Evolutionary conservation across 1,140 invertebrate genomes (phyloP), one percentile per base, ranked within the genome.

Genomic region (Penaeus japonicus): DNA sequence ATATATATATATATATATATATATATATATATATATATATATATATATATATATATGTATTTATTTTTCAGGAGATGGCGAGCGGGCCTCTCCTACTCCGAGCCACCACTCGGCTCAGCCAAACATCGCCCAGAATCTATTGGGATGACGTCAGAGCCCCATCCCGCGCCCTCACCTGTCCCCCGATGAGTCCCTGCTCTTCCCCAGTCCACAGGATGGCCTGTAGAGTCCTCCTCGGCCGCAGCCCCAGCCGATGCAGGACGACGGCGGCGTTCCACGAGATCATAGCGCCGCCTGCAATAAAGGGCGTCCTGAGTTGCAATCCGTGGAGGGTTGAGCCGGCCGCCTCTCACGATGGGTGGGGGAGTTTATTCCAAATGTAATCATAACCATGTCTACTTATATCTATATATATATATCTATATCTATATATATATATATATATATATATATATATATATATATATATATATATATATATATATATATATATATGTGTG

Each of bases 141-240:
- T 39, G n/a, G 22, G n/a, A 0, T 20, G 39, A 30, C 18, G 18
- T 32, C 15, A 54, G 32, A 47, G 18, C 30, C 65, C 17, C 18
- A 12, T n/a, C 35, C 24, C 22, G 10, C 10, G 47, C 57, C 3
- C 83, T 27, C 57, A 90, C 90, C 35, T 92, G 75, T 3, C 95
- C 95, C 57, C 96, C 96, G 65, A 95, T 90, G 1, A 95, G 92
- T 54, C 96, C 96, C 80, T 94, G 91, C 93, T 97, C 97, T 94
- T 98, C 97, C 0, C 94, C 95, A 10, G 97, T 97, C 96, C 96
- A 98, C 91, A 98, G 94, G 84, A 98, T 95, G 57, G 95, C 93
- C 91, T 96, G 94, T 15, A 92, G 92, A 4, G 97, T 98, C 91
- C 96, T 93, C 92, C 94, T 95, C 30, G 96, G 95, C 87, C 92